A percentile compares a stretch with the other conserved stretches of the same genome.
Conservation (phyloP, 2,113 vertebrate species). For the Numenius arquata region DNA sequence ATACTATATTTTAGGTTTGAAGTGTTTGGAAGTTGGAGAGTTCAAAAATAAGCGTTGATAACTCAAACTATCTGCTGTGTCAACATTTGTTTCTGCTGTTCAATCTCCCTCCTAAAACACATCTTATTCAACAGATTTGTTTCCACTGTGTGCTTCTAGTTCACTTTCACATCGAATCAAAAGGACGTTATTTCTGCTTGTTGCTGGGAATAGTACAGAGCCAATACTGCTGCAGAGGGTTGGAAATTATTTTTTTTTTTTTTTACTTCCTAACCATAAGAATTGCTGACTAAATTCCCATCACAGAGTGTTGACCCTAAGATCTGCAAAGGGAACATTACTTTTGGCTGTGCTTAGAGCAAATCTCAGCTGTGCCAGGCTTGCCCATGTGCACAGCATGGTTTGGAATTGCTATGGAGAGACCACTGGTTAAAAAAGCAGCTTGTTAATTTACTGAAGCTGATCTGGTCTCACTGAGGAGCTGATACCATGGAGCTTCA, state of each 20-base stretch:
- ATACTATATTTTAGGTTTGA: not conserved
- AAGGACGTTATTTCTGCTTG: not conserved
- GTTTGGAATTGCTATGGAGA: not conserved
- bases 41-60: not conserved
- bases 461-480: not conserved
- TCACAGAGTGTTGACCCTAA: not conserved
- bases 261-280: not conserved
- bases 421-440: not conserved
- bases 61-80: not conserved
- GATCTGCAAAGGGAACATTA: not conserved
- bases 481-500: not conserved
- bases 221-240: not conserved
- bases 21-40: not conserved
- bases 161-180: not conserved
- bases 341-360: not conserved
- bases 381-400: accelerated
- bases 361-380: not conserved
- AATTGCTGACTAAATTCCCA: not conserved
- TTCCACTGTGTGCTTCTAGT: not conserved
- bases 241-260: not conserved
- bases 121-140: not conserved
- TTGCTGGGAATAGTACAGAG: not conserved
- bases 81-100: not conserved
- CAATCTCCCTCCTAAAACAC: not conserved
- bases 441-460: not conserved